Base-by-base conservation (phyloP, 2,113 vertebrate genomes). In the Xerus inauris region DNA sequence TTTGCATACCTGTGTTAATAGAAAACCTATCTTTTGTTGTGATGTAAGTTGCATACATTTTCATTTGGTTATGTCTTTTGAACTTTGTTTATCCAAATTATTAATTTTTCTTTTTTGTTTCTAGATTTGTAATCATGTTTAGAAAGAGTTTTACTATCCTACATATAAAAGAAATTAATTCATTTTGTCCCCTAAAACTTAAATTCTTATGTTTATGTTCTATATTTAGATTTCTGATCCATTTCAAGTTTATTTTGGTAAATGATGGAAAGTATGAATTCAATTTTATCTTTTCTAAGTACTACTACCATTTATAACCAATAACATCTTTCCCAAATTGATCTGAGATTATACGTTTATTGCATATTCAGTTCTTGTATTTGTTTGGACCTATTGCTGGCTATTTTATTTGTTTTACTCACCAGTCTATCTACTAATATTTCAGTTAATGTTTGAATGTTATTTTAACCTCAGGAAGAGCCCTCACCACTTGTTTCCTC, bases 91-190 rank as follows among this genome's bases (percentile, higher is more conserved):
- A 40, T 40, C 49, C 24, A 91, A 79, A 40, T 40, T 40, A 67
- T 51, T 38, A 76, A 51, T 38, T 6, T 35, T 42, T 47, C 45
- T 51, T 51, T 47, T 38, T 57, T 91, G 17, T 12, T 71, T 81
- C 76, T 91, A 35, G 9, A 59, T 82, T 91, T 72, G 72, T 40
- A 72, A 59, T 72, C 24, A 62, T 72, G 24, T 72, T 81, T 72
- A 72, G 11, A 24, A 80, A 80, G n/a, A 64, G 2, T 90, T 67
- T 57, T 80, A 26, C 42, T 80, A 72, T 14, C 47, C 5, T 40
- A 72, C 59, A 2, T 49, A 67, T 57, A 81, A 81, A 59, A 7
- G 3, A 14, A 45, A 59, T 91, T 57, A 9, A 19, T 72, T 82
- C 49, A 71, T 45, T 69, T 67, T 49, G 19, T 28, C 13, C 14